Evolutionary conservation across 2,113 vertebrate species (phyloP), one percentile per base, ranked within the genome.

Genomic region (Xiphophorus hellerii): DNA sequence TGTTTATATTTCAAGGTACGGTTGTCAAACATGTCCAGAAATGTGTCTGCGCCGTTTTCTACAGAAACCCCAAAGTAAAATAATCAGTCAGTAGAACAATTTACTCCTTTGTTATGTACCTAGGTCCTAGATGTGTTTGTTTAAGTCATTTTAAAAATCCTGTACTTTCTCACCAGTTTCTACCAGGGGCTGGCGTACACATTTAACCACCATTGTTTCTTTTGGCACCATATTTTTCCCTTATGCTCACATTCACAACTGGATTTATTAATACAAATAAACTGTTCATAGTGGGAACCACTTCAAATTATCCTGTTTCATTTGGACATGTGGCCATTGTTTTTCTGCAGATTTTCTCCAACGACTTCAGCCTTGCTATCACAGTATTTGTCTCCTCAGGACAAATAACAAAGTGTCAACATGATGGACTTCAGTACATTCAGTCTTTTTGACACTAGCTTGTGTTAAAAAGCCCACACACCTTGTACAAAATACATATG

Each of bases 11-110:
- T 54, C 48, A 54, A 54, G 20, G 17, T 54, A 22, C 1, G 6
- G 28, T n/a, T 58, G 37, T 76, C 30, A 71, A 66, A 73, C 80
- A 25, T 44, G 37, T 69, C 65, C 29, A 61, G 5, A 72, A 76
- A 72, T 48, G 10, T 33, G 10, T 33, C 28, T 5, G 2, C 4
- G 22, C 63, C 3, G 14, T 42, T 20, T 20, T 42, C 61, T 54
- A n/a, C 61, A 51, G 33, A 58, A 33, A 13, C 42, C 7, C 51
- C 9, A 29, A 68, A 68, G 28, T 66, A 35, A 66, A 71, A 80
- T 66, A 58, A 73, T 64, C 29, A 8, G 3, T 37, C 69, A 29
- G n/a, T 22, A 28, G 22, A 17, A n/a, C 66, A 62, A 62, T 58
- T 66, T 11, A 42, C 27, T 54, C 13, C 15, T 62, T 12, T 33